Evolutionary conservation across 2,888 invertebrate species (phyloP).

Genomic region (Pycnomerus fuliginosus): DNA sequence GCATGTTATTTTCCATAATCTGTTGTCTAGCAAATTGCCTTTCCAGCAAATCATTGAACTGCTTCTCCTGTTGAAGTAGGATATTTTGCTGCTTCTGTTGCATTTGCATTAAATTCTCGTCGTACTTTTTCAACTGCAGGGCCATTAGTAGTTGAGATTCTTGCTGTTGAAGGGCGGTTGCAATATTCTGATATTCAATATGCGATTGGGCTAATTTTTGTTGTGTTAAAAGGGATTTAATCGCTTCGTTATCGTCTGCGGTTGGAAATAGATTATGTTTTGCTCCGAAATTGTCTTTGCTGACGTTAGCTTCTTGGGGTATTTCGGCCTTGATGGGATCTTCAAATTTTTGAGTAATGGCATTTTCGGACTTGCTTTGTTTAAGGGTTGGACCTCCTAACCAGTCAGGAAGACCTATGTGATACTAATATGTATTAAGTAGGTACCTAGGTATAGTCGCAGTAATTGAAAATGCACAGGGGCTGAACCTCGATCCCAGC

Average conservation of each 20-base stretch:
- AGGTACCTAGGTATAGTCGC: too few relatives aligned
- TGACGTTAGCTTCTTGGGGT: slow-evolving; percentile 1
- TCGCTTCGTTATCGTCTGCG: too few relatives aligned
- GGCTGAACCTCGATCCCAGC: too few relatives aligned
- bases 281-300: too few relatives aligned
- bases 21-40: slow-evolving; percentile 59
- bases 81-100: slow-evolving; percentile 61
- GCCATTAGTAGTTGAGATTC: slow-evolving; percentile 64
- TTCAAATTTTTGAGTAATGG: slow-evolving; percentile 11
- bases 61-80: slow-evolving; percentile 56
- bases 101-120: slow-evolving; percentile 60
- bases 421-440: too few relatives aligned
- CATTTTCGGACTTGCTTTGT: slow-evolving; percentile 26
- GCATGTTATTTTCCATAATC: slow-evolving; percentile 60
- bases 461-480: too few relatives aligned
- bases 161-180: slow-evolving; percentile 62
- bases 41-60: slow-evolving; percentile 57
- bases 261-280: too few relatives aligned
- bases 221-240: slow-evolving; percentile 36
- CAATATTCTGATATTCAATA: slow-evolving; percentile 57
- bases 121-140: slow-evolving; percentile 63
- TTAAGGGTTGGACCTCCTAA: slow-evolving; percentile 34
- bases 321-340: background rate
- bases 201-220: slow-evolving; percentile 45
- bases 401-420: slow-evolving; percentile 46